These are phyloP conservation scores for Thalassophryne amazonica DNA, from an alignment of 2,797 vertebrate species.

Conservation along the genomic window DNA sequence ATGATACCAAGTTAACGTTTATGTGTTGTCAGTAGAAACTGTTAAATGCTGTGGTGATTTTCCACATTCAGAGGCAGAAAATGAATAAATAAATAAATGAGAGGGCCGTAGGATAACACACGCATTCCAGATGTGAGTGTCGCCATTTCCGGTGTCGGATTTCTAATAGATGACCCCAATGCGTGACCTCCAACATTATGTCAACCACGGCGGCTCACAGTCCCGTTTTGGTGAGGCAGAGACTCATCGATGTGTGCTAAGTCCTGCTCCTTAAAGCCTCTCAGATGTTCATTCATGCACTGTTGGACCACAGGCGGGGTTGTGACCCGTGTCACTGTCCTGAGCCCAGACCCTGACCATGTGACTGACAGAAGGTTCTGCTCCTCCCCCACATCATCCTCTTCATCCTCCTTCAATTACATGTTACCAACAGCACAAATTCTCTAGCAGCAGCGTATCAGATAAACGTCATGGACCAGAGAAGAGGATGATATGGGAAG, in stretches of 20 bases:
- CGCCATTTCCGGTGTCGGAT: constrained; percentile 18
- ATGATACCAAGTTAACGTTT: too few relatives aligned
- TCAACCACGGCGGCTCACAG: constrained; percentile 21
- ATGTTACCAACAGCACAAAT: neutral
- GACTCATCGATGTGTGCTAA: constrained; percentile 65
- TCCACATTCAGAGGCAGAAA: too few relatives aligned
- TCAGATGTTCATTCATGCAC: constrained; percentile 67
- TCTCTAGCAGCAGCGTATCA: too few relatives aligned
- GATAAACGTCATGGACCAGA: too few relatives aligned
- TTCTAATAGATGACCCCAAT: constrained; percentile 25
- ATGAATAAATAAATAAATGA: too few relatives aligned
- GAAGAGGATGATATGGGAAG: too few relatives aligned
- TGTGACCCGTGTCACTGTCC: constrained; percentile 50
- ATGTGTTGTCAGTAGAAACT: too few relatives aligned
- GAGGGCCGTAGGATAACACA: too few relatives aligned
- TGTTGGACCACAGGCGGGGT: constrained; percentile 51
- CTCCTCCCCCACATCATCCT: constrained; percentile 4
- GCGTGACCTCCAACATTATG: neutral
- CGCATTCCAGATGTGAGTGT: neutral
- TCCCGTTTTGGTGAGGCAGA: constrained; percentile 35
- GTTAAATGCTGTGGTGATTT: too few relatives aligned
- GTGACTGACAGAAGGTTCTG: constrained; percentile 52
- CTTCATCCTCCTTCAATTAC: constrained; percentile 28
- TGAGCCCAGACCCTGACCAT: constrained; percentile 30
- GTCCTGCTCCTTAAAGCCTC: constrained; percentile 66